Conservation (phyloP, 2,113 vertebrate genomes). For the Pelecanoides urinatrix region DNA sequence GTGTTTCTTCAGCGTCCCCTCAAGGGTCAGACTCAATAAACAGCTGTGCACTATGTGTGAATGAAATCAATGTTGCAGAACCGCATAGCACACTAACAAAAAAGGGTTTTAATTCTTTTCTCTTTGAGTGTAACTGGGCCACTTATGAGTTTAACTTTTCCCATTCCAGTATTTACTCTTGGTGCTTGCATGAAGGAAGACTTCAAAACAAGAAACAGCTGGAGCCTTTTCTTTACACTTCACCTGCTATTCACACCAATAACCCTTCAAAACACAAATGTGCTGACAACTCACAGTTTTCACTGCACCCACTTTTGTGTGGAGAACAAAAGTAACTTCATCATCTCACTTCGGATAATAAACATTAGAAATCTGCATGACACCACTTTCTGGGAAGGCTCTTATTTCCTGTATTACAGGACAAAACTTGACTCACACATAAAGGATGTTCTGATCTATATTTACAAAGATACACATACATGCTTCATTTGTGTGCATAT, state of each 20-base stretch:
- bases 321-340: constrained; percentile 35
- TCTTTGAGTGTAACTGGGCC: constrained; percentile 45
- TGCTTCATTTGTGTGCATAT: neutral
- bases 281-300: constrained; percentile 40
- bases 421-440: neutral
- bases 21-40: constrained; percentile 71
- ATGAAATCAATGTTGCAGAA: constrained; percentile 68
- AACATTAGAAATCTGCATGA: constrained; percentile 13
- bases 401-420: neutral
- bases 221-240: constrained; percentile 57
- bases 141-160: constrained; percentile 56
- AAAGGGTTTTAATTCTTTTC: constrained; percentile 31
- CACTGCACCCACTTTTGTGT: constrained; percentile 20
- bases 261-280: constrained; percentile 54
- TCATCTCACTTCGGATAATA: constrained; percentile 27
- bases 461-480: neutral
- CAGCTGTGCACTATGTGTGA: constrained; percentile 69
- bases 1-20: constrained; percentile 63
- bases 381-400: neutral
- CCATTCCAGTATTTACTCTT: constrained; percentile 31
- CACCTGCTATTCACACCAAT: constrained; percentile 59
- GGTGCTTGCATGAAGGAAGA: constrained; percentile 24
- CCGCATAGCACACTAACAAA: neutral
- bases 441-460: neutral
- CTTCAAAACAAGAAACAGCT: constrained; percentile 53